phyloP scores from a whole-genome alignment of 1,140 invertebrate genomes.

The Episyrphus balteatus region DNA sequence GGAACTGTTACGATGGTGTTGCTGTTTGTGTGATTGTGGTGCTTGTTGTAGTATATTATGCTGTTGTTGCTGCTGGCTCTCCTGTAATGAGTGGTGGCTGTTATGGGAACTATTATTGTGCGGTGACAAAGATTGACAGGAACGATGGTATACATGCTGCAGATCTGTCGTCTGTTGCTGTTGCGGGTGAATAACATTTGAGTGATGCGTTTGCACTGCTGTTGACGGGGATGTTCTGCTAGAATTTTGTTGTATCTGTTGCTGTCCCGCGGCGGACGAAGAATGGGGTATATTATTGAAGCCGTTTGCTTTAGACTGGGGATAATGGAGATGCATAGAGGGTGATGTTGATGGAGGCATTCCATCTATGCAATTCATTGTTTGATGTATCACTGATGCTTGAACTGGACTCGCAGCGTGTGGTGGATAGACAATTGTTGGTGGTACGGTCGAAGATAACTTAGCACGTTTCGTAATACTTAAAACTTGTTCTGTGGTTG shows the following conservation, averaged over 20 bases:
- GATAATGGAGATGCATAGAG: too few relatives aligned
- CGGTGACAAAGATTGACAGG: not conserved
- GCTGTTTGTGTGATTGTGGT: too few relatives aligned
- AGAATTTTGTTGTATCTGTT: slow-evolving; percentile 40
- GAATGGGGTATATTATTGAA: too few relatives aligned
- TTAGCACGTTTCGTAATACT: slow-evolving; percentile 72
- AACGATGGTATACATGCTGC: slow-evolving; percentile 3
- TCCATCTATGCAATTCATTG: slow-evolving; percentile 36
- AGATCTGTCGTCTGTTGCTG: slow-evolving; percentile 37
- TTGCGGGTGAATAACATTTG: slow-evolving; percentile 15
- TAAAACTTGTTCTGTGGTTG: slow-evolving; percentile 69
- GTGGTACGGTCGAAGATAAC: slow-evolving; percentile 35
- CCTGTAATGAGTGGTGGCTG: not conserved
- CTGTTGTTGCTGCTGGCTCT: too few relatives aligned
- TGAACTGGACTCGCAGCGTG: slow-evolving; percentile 49
- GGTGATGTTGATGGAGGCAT: slow-evolving; percentile 28
- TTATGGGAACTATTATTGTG: too few relatives aligned
- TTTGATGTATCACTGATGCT: slow-evolving; percentile 52
- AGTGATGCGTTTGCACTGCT: slow-evolving; percentile 10
- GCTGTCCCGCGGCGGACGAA: slow-evolving; percentile 32
- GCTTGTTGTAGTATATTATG: too few relatives aligned
- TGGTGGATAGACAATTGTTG: slow-evolving; percentile 44
- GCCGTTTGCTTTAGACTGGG: slow-evolving; percentile 18
- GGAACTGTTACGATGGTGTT: too few relatives aligned
- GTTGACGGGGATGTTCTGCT: too few relatives aligned